Evolutionary conservation across 92 coral and sea anemone species (phyloP).

Genomic region (Meandrina meandrites): DNA sequence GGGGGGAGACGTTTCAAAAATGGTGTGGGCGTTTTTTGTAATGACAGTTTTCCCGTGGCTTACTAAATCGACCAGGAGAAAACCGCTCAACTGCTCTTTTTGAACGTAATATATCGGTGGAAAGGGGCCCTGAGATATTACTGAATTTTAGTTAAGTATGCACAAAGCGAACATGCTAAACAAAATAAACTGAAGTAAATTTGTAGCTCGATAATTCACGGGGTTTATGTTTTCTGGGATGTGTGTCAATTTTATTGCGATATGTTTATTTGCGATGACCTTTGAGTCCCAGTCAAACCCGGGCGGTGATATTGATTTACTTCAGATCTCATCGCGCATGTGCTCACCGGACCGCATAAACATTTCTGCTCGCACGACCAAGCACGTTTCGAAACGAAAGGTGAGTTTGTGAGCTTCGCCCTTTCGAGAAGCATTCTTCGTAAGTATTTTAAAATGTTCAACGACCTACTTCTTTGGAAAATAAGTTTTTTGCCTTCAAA

Average conservation of each 20-base stretch:
- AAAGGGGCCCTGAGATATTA: no score
- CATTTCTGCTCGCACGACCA: background rate
- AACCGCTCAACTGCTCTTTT: no score
- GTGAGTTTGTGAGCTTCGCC: constrained; percentile 7
- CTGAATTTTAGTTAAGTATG: no score
- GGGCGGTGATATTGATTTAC: constrained; percentile 8
- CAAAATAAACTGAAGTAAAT: background rate
- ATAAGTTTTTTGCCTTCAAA: background rate
- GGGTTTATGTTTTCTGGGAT: background rate
- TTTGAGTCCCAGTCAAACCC: background rate
- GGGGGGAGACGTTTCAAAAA: no score
- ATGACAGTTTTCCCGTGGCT: no score
- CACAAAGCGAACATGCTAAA: no score
- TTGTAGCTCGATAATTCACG: background rate
- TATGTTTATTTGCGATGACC: background rate
- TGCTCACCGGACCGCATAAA: background rate
- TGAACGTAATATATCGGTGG: no score
- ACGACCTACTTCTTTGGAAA: background rate
- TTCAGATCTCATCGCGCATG: background rate
- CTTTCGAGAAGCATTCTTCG: background rate
- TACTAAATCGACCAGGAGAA: no score
- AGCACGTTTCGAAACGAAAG: background rate
- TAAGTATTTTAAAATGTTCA: background rate
- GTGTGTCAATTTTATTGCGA: background rate
- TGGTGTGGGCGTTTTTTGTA: no score